These are phyloP conservation scores for Loriculus beryllinus DNA, from an alignment of 2,797 vertebrate genomes.

Conservation along the genomic window DNA sequence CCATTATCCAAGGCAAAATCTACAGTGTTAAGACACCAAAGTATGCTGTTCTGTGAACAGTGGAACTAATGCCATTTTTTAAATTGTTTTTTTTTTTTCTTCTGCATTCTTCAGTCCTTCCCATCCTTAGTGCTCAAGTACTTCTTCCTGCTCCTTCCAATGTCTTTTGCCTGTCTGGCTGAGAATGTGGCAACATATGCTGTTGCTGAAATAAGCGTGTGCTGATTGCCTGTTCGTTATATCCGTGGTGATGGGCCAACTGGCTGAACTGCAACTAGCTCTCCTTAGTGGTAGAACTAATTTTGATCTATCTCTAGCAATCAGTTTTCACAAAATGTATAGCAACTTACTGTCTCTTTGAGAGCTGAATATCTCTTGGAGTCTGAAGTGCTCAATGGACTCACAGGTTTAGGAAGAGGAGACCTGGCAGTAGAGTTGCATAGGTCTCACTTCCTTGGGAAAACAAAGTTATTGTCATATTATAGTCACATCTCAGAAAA, in stretches of 20 bases:
- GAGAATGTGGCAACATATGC: conserved; percentile 38
- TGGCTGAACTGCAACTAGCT: conserved; percentile 38
- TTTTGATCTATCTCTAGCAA: neutral
- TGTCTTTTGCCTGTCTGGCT: conserved; percentile 63
- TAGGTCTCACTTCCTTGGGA: neutral
- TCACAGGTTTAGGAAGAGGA: neutral
- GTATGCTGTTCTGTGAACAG: neutral
- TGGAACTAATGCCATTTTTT: neutral
- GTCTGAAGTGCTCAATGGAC: neutral
- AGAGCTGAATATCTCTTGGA: neutral
- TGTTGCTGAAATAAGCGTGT: conserved; percentile 23
- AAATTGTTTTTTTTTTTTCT: neutral
- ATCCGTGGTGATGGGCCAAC: conserved; percentile 22
- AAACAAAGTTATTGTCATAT: neutral
- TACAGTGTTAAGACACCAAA: neutral
- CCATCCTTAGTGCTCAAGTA: neutral
- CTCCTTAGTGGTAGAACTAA: neutral
- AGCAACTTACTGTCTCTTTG: neutral
- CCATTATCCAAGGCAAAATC: neutral
- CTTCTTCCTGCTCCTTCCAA: conserved; percentile 4
- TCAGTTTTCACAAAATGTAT: neutral
- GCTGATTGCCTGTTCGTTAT: conserved; percentile 29
- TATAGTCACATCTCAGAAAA: neutral
- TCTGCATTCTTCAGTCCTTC: neutral
- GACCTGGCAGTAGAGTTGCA: neutral